Base-by-base conservation (phyloP, 2,113 vertebrate species). In the Crypturellus undulatus region DNA sequence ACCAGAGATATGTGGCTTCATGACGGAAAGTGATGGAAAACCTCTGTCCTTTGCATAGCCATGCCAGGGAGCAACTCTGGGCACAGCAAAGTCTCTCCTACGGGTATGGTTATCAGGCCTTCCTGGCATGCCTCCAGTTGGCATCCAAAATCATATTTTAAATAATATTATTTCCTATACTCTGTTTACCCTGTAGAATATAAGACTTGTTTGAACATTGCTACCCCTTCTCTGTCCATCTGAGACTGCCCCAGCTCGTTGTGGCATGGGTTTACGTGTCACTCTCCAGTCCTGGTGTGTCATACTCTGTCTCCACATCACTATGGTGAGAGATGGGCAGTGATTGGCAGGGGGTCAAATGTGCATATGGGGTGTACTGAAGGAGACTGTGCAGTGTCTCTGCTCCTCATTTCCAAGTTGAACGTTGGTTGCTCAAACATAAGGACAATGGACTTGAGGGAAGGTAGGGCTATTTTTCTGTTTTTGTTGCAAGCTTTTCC, bases 31-130 rank as follows among this genome's bases (percentile, higher is more conserved):
- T 32, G 36, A 10, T 40, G 77, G 60, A 21, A 63, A 73, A 36
- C 8, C n/a, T 6, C 7, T n/a, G 59, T 11, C 9, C 20, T 59
- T 26, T 34, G 60, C 47, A 58, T 43, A 90, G 17, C 17, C 0
- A 0, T 43, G 17, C 20, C 20, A 18, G 10, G 12, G 40, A 71
- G 43, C 13, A 54, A 12, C 1, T 51, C 6, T 18, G 19, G 22
- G 34, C 22, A 11, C 3, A 21, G 9, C 9, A 49, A 85, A 86
- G 9, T 21, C 54, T 72, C 3, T 16, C 25, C 45, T 43, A 21
- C 22, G 40, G 63, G 8, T 49, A 4, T 34, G 19, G 17, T 6
- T 52, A 12, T 58, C 49, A 69, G 26, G 24, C 72, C 30, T 89
- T 73, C 49, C 78, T n/a, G 51, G 6, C 8, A 24, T 2, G 7